Percentiles rank a stretch among this genome's conserved stretches.
Evolutionary conservation across 1,140 invertebrate species (phyloP).

Genomic region (Aphaenogaster ashmeadi): DNA sequence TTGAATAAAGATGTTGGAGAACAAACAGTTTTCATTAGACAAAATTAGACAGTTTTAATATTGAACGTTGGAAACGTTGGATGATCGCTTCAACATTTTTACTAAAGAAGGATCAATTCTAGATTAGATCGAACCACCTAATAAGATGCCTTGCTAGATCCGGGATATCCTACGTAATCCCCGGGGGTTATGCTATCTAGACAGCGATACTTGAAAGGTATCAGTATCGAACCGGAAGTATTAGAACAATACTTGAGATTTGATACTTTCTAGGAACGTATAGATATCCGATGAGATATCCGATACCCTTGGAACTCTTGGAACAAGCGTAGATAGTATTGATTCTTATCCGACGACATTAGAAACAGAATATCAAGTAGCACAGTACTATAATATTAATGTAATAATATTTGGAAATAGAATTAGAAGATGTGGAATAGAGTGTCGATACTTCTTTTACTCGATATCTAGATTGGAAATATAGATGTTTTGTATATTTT

Average conservation of each 20-base stretch:
- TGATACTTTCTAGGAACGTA: slow-evolving; percentile 11
- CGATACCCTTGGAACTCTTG: background rate
- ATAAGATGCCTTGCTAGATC: background rate
- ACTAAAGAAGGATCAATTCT: background rate
- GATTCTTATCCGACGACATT: slow-evolving; percentile 3
- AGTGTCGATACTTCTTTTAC: background rate
- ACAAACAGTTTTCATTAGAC: background rate
- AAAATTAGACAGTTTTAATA: background rate
- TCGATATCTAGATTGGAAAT: background rate
- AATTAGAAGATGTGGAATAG: background rate
- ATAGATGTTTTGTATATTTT: background rate
- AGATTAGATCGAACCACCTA: background rate
- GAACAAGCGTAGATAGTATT: background rate
- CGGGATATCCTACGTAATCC: slow-evolving; percentile 5
- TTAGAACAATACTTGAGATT: slow-evolving; percentile 25
- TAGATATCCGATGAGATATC: background rate
- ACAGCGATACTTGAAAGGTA: slow-evolving; percentile 17
- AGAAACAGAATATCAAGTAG: background rate
- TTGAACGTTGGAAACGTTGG: background rate
- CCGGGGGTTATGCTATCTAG: background rate
- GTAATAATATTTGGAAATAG: background rate
- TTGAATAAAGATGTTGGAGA: background rate
- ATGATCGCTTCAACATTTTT: background rate
- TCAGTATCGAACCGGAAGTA: slow-evolving; percentile 15
- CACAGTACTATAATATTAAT: background rate